Conservation (phyloP, 2,888 invertebrate species). For the Platycheirus albimanus region DNA sequence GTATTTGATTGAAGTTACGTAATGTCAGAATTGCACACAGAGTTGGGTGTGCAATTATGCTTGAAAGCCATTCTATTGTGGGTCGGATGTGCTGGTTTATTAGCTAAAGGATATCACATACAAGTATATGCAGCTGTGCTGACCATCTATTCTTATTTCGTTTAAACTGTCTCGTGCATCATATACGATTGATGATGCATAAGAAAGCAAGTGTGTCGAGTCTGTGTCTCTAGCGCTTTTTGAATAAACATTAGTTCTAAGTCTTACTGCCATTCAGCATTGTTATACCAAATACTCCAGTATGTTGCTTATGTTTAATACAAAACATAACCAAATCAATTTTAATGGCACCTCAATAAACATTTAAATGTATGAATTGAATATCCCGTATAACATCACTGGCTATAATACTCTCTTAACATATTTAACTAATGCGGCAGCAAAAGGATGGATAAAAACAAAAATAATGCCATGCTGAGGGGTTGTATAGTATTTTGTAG, state of each 20-base stretch:
- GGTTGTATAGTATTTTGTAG: slow-evolving; percentile 53
- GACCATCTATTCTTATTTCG: slow-evolving; percentile 43
- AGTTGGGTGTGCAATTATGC: background rate
- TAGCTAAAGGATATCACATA: slow-evolving; percentile 47
- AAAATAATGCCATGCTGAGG: background rate
- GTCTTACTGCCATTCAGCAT: background rate
- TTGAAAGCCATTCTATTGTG: slow-evolving; percentile 20
- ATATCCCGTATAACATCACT: background rate
- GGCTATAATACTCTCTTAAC: slow-evolving; percentile 1
- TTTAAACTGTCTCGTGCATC: slow-evolving; percentile 36
- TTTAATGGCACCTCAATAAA: background rate
- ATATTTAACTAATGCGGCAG: slow-evolving; percentile 20
- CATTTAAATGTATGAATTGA: background rate
- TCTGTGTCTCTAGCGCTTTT: slow-evolving; percentile 42
- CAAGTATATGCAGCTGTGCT: slow-evolving; percentile 44
- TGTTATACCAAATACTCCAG: background rate
- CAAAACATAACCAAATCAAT: background rate
- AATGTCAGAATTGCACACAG: slow-evolving; percentile 13
- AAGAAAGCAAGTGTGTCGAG: slow-evolving; percentile 30
- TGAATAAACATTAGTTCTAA: slow-evolving; percentile 52
- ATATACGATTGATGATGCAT: slow-evolving; percentile 60
- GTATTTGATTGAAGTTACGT: background rate
- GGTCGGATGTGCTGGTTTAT: slow-evolving; percentile 35
- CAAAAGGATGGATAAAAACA: slow-evolving; percentile 48
- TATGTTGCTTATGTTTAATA: background rate